These are phyloP conservation scores for Drosophila anomalata DNA, from an alignment of 2,888 invertebrate genomes.

Conservation along the genomic window DNA sequence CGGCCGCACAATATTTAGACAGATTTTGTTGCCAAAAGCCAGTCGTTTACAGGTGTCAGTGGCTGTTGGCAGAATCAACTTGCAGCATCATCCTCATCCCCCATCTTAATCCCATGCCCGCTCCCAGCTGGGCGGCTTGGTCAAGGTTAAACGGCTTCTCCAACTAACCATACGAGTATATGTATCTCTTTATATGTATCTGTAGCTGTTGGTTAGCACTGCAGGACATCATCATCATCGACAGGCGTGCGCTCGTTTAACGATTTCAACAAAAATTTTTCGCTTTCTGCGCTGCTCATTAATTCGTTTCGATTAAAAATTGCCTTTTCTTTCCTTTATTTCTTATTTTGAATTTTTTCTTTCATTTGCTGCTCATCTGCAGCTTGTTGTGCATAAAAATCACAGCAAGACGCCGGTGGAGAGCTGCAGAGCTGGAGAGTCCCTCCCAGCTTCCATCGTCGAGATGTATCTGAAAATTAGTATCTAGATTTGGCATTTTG, in stretches of 20 bases:
- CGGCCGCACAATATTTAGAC: slow-evolving; percentile 69
- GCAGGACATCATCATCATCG: slow-evolving; percentile 75
- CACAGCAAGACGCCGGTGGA: slow-evolving; percentile 68
- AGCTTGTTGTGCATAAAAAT: slow-evolving; percentile 78
- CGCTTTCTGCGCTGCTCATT: slow-evolving; percentile 71
- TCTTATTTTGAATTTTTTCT: slow-evolving; percentile 39
- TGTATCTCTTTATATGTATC: slow-evolving; percentile 21
- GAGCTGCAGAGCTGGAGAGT: slow-evolving; percentile 2
- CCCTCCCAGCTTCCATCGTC: slow-evolving; percentile 7
- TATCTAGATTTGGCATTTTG: slow-evolving; percentile 52
- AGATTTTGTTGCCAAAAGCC: slow-evolving; percentile 51
- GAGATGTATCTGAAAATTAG: slow-evolving; percentile 23
- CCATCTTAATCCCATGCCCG: background rate
- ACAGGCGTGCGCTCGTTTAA: slow-evolving; percentile 70
- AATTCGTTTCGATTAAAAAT: slow-evolving; percentile 79
- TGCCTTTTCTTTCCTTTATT: slow-evolving; percentile 41
- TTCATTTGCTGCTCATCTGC: slow-evolving; percentile 61
- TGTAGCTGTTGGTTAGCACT: slow-evolving; percentile 44
- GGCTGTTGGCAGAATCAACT: slow-evolving; percentile 35
- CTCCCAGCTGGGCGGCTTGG: slow-evolving; percentile 68
- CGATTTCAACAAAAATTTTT: slow-evolving; percentile 73
- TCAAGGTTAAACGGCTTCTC: slow-evolving; percentile 45
- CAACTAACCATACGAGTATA: slow-evolving; percentile 32
- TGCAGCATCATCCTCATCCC: slow-evolving; percentile 26
- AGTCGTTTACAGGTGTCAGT: slow-evolving; percentile 68